Conservation (phyloP, 2,797 vertebrate species). For the Eurystomus glaucurus region DNA sequence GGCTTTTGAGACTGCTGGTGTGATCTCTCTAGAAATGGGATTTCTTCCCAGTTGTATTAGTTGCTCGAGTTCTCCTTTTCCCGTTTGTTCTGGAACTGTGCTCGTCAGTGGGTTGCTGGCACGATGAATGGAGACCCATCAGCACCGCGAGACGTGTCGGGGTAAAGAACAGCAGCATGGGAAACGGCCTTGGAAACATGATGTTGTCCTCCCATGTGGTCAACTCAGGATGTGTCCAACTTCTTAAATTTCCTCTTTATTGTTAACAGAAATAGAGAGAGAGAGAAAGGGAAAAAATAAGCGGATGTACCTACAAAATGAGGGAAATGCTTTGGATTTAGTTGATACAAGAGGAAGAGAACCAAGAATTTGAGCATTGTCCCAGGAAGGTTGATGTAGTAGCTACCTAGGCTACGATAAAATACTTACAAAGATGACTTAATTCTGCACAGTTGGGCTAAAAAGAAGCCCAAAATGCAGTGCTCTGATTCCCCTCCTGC, state of each 20-base stretch:
- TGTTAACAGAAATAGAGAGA: background rate
- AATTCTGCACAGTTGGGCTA: background rate
- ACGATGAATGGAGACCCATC: fast-evolving
- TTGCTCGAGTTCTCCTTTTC: background rate
- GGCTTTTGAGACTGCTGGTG: background rate
- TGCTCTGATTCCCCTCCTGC: background rate
- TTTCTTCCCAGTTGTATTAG: background rate
- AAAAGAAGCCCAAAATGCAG: background rate
- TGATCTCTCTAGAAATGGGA: background rate
- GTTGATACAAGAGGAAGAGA: background rate
- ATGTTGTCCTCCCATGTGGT: background rate
- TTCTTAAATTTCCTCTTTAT: background rate
- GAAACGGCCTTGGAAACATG: background rate
- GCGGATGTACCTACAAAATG: background rate
- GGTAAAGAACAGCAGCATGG: background rate
- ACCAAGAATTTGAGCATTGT: background rate
- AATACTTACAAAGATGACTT: background rate
- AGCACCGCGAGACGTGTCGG: background rate
- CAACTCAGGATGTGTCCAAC: background rate
- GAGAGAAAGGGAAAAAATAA: background rate
- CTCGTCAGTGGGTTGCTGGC: background rate
- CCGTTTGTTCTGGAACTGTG: background rate
- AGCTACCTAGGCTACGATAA: background rate
- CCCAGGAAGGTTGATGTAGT: background rate
- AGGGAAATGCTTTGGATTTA: background rate